Evolutionary conservation across 2,888 invertebrate species (phyloP), one percentile per base, ranked within the genome.

Genomic region (Melanchra persicariae): DNA sequence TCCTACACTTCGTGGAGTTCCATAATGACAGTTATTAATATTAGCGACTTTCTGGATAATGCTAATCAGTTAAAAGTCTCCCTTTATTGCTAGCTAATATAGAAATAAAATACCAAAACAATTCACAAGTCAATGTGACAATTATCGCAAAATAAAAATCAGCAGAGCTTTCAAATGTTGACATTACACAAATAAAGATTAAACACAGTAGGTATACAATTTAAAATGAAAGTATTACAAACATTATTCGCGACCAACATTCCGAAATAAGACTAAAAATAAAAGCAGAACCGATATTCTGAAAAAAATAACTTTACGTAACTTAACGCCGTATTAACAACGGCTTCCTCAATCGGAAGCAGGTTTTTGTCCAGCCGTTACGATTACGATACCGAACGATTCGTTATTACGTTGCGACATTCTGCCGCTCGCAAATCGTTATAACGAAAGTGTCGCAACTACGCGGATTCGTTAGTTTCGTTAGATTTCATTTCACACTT

Each of bases 401-500:
- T 84, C 88, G 87, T 87, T 87, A 89, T 87, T 86, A 85, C 85
- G 83, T 85, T 82, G 69, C 73, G 72, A 78, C 77, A 85, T 86
- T 77, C 72, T 81, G 86, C 83, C 81, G 82, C 79, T 81, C 84
- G 84, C 87, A 82, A 87, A 87, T 87, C 88, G 89, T 88, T 88
- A 89, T 87, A 85, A 87, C 88, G 87, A 79, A 84, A 75, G 88
- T 93, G 92, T 88, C 87, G 88, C 87, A 88, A 90, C 75, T 78
- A 78, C 77, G 75, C 74, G 82, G 77, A 88, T 88, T 75, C 74
- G 74, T 75, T 89, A 90, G 91, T 92, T 92, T 91, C 87, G 88
- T 89, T 88, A 88, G 83, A 90, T 88, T 90, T 92, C 91, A 94
- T 94, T 94, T 93, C 91, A 93, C 93, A 92, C 89, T 88, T 90